phyloP scores from a whole-genome alignment of 2,888 invertebrate species.

The Calameuta idolon region DNA sequence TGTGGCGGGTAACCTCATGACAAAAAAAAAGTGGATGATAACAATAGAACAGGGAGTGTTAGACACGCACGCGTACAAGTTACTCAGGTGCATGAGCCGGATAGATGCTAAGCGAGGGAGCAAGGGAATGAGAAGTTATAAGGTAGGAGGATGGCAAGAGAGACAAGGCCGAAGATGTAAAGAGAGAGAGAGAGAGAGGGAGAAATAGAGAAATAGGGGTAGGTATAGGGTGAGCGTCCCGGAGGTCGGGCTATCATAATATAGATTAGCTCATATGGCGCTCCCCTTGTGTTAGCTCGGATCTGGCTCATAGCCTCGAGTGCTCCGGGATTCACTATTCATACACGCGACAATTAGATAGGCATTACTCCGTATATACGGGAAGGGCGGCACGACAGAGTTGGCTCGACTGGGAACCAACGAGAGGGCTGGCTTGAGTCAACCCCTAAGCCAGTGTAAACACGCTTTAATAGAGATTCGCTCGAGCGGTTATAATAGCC shows the following conservation, averaged over 20 bases:
- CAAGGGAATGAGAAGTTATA: not conserved
- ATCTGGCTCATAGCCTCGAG: slow-evolving; percentile 65
- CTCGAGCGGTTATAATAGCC: slow-evolving; percentile 68
- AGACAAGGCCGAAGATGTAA: not conserved
- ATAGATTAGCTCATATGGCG: slow-evolving; percentile 66
- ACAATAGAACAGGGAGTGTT: slow-evolving; percentile 27
- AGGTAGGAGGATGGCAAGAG: not conserved
- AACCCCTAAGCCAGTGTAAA: slow-evolving; percentile 68
- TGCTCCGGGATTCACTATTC: slow-evolving; percentile 67
- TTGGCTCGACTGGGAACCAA: slow-evolving; percentile 51
- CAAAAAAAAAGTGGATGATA: slow-evolving; percentile 45
- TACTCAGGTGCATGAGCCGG: not conserved
- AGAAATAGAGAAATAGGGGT: slow-evolving; percentile 14
- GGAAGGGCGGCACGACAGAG: slow-evolving; percentile 45
- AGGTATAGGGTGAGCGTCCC: slow-evolving; percentile 15
- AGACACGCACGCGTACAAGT: slow-evolving; percentile 17
- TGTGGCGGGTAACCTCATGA: slow-evolving; percentile 36
- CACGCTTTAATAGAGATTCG: slow-evolving; percentile 68
- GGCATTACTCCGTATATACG: slow-evolving; percentile 58
- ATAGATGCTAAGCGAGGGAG: not conserved
- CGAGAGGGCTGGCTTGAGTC: slow-evolving; percentile 63
- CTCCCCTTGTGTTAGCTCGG: slow-evolving; percentile 61
- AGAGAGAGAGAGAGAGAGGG: slow-evolving; percentile 4
- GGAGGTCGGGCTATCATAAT: slow-evolving; percentile 64
- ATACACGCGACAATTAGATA: slow-evolving; percentile 68